Percentiles rank a stretch among this genome's conserved stretches.
phyloP scores from a whole-genome alignment of 1,140 invertebrate species.

The Drosophila nikananu region DNA sequence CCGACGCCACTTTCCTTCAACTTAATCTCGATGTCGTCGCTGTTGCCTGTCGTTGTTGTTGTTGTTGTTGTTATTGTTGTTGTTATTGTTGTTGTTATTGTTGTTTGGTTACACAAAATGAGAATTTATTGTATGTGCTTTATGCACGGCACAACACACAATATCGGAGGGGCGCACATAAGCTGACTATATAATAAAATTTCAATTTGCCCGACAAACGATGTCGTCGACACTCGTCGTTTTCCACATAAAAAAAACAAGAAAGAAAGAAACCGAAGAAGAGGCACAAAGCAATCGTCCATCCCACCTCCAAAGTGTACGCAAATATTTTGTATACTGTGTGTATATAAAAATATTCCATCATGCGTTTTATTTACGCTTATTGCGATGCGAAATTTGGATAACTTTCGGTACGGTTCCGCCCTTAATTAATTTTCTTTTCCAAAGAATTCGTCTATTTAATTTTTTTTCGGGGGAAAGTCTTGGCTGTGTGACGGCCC shows the following conservation, averaged over 20 bases:
- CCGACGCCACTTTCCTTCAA: constrained; percentile 32
- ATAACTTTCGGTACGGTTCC: neutral
- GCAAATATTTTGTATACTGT: constrained; percentile 34
- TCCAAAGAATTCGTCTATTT: constrained; percentile 1
- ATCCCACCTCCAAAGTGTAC: constrained; percentile 14
- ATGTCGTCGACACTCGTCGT: constrained; percentile 47
- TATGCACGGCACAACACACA: constrained; percentile 74
- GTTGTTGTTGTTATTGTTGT: constrained; percentile 37
- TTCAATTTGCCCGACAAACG: constrained; percentile 54
- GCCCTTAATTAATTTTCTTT: constrained; percentile 8
- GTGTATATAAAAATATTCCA: constrained; percentile 37
- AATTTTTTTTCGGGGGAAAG: neutral
- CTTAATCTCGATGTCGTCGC: constrained; percentile 41
- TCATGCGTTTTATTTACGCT: constrained; percentile 36
- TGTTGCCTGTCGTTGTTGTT: constrained; percentile 10
- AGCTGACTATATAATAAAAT: constrained; percentile 52
- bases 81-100: constrained; percentile 18
- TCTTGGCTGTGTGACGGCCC: neutral
- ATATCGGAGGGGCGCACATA: constrained; percentile 43
- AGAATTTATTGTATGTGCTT: constrained; percentile 78
- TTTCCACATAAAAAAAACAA: constrained; percentile 21
- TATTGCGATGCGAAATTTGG: constrained; percentile 35
- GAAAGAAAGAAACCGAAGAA: constrained; percentile 11
- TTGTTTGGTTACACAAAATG: constrained; percentile 75
- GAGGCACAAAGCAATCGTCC: constrained; percentile 35